phyloP scores from a whole-genome alignment of 2,113 vertebrate species.

The Macrotus californicus region DNA sequence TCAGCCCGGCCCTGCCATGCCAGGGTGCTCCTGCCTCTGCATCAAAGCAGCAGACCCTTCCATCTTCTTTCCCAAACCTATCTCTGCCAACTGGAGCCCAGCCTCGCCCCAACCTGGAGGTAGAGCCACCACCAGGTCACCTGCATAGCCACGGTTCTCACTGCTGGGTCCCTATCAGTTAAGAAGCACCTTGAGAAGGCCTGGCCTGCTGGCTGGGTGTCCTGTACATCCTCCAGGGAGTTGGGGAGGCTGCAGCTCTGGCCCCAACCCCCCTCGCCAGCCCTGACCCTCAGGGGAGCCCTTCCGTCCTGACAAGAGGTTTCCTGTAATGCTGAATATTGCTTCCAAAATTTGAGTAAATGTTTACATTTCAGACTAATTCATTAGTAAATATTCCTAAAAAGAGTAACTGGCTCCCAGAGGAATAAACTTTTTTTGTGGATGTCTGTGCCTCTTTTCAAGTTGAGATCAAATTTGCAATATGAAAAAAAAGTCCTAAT shows the following conservation, averaged over 20 bases:
- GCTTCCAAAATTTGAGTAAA: background rate
- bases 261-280: background rate
- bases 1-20: accelerated
- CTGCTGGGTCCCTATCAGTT: background rate
- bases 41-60: background rate
- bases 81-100: background rate
- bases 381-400: background rate
- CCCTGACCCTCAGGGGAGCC: background rate
- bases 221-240: background rate
- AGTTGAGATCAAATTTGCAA: background rate
- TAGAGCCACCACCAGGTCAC: background rate
- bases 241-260: accelerated
- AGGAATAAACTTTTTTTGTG: background rate
- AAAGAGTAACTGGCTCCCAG: background rate
- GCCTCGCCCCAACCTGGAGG: background rate
- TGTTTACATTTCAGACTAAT: background rate
- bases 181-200: background rate
- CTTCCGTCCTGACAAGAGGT: background rate
- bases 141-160: background rate
- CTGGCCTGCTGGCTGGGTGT: too few species aligned
- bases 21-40: background rate
- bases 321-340: background rate
- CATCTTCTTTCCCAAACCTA: background rate
- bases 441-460: background rate
- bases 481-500: background rate